Base-by-base conservation (phyloP, 2,888 invertebrate genomes). In the Ceriagrion tenellum region DNA sequence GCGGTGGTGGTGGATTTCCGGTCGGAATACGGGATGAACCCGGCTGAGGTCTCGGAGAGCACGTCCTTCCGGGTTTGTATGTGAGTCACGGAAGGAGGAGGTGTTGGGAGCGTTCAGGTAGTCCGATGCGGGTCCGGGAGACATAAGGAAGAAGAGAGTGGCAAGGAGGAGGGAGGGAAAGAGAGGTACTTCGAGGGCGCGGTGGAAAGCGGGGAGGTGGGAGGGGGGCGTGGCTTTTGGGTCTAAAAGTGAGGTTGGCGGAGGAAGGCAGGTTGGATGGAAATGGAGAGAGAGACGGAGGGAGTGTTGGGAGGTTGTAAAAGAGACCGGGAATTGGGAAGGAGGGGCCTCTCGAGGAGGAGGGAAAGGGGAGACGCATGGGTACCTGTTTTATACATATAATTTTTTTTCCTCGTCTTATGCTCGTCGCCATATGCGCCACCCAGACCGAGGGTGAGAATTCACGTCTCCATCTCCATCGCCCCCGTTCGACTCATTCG, bases 1-100 rank as follows among this genome's bases (percentile, higher is more conserved):
- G 69, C 40, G 74, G 93, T n/a, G 69, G 47, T 47, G 93, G 63
- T 93, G 93, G 93, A 93, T 93, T 93, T 93, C 69, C 93, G 93
- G 93, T 69, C 93, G 59, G 93, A 93, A 93, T 93, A 93, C 93
- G 74, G 93, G 93, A 93, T 93, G 93, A 93, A 55, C 47, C 69
- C 16, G 69, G 47, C 47, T 47, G 47, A 47, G 47, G 47, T 74
- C 93, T 93, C 63, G 26, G 93, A 47, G 93, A 55, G 69, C 93
- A 93, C 93, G 93, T 93, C 69, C 69, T 93, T 18, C 26, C 47
- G 55, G 13, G 69, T 93, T 93, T 63, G 93, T 93, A 93, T 93
- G 69, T 23, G 23, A 93, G 93, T 93, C 93, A 93, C 93, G 93
- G 55, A 93, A 63, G 93, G 93, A 93, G 59, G 13, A 47, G 91